Evolutionary conservation across 2,797 vertebrate species (phyloP), one percentile per base, ranked within the genome.

Genomic region (Manis pentadactyla): DNA sequence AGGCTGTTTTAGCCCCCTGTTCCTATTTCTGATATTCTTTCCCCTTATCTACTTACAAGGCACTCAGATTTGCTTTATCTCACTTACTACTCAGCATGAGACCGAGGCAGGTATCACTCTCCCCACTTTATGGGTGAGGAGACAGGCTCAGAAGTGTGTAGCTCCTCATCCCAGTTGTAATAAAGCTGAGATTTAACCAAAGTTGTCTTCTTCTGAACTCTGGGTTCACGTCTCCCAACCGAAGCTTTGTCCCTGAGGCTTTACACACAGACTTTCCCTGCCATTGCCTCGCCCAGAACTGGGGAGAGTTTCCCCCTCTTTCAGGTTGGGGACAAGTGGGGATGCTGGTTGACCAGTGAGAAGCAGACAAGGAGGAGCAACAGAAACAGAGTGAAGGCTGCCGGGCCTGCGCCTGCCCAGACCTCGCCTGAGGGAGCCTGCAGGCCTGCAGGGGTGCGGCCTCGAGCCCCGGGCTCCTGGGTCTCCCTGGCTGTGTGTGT

Each of bases 401-500:
- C 1, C 1, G 9, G 29, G 25, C 69, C 18, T 68, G 31, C 7
- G 34, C 37, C 1, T 39, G 29, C 51, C 14, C 17, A 39, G 0
- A 2, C 9, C 18, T 37, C 10, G 0, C 17, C 25, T 5, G 27
- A 37, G 0, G 8, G 3, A 59, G 34, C 3, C 25, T 55, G 0
- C 0, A 31, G 9, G n/a, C 23, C 27, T n/a, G n/a, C 6, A 23
- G 29, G 39, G 3, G 17, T 73, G 12, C 0, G 0, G 15, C 7
- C 55, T 68, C 19, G 11, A 79, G 42, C 23, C 27, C 59, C 57
- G 27, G 4, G 8, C 6, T 29, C 9, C 71, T 61, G 7, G 49
- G 31, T 21, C 51, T 66, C 7, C 31, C n/a, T 77, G 34, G 3
- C 9, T 1, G 7, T 34, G 42, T 9, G 15, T 51, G 19, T 81